Base-by-base conservation (phyloP, 2,113 vertebrate species). In the Neolamprologus ventralis region DNA sequence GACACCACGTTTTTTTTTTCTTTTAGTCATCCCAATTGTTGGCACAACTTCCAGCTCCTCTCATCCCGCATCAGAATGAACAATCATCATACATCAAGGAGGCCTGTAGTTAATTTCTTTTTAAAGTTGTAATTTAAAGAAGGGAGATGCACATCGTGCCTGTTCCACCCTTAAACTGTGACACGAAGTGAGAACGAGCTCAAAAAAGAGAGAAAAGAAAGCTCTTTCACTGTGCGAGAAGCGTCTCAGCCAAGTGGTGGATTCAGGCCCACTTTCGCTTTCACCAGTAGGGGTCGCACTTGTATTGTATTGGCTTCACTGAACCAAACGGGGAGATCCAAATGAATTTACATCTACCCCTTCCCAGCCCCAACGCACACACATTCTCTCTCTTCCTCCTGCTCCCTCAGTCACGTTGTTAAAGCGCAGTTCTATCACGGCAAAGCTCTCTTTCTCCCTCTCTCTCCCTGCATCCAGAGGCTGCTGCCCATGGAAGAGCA, bases 221-320 rank as follows among this genome's bases (percentile, higher is more conserved):
- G 26, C 78, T 54, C 49, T 73, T 86, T n/a, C 60, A 75, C 55
- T 33, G 16, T 87, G 81, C 82, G 28, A 73, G 89, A 86, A 85
- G 90, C 89, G 88, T 88, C 85, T 88, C 75, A 81, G 83, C 80
- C 80, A 82, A 35, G 80, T 57, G 82, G 71, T 88, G 45, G 55
- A 88, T 21, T 33, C 89, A 60, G 75, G 21, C 6, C n/a, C 2
- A 12, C 4, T 37, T 57, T 37, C 0, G 7, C 33, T 65, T 57
- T 2, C 5, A 80, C 94, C 96, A 63, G 91, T 91, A 96, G 96
- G 96, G 95, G 97, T 92, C 96, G 95, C 93, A 88, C 93, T 94
- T 96, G 96, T 81, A 97, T 96, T 94, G 90, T 89, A 83, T 54
- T 95, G 88, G 21, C 83, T 87, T 82, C 84, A 53, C 82, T 87